A percentile compares a stretch with the other conserved stretches of the same genome.
phyloP scores from a whole-genome alignment of 2,888 invertebrate genomes.

The Oscheius sp. region DNA sequence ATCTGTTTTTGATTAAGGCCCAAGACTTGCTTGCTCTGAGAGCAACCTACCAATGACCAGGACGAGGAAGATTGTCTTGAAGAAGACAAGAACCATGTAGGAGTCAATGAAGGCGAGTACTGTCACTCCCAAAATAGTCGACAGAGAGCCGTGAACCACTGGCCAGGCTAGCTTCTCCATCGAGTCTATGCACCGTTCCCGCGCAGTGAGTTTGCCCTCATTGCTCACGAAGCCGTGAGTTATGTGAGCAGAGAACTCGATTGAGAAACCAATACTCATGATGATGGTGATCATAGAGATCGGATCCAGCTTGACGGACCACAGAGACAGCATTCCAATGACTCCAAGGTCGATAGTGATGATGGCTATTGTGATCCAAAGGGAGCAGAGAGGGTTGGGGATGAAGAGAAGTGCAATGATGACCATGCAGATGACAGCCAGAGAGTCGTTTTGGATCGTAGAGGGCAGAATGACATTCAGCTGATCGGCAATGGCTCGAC shows the following conservation, averaged over 20 bases:
- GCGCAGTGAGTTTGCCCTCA: conserved; percentile 78
- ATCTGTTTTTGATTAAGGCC: too few species aligned
- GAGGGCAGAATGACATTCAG: conserved; percentile 71
- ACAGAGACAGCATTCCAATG: conserved; percentile 93
- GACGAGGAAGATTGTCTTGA: conserved; percentile 95
- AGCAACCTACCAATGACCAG: conserved; percentile 58
- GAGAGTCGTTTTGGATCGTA: conserved; percentile 71
- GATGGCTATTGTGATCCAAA: conserved; percentile 91
- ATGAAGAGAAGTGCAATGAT: conserved; percentile 91
- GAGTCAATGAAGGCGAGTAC: conserved; percentile 89
- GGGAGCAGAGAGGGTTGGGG: conserved; percentile 89
- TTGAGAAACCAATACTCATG: conserved; percentile 78
- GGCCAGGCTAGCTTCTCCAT: conserved; percentile 73
- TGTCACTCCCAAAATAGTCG: conserved; percentile 89
- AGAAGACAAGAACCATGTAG: conserved; percentile 87
- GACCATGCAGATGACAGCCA: conserved; percentile 87
- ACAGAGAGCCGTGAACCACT: conserved; percentile 88
- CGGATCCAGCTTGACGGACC: conserved; percentile 85
- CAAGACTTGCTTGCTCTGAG: too few species aligned
- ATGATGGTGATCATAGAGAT: conserved; percentile 96
- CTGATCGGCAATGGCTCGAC: conserved; percentile 70
- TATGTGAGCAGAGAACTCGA: conserved; percentile 83
- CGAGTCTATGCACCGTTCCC: conserved; percentile 77
- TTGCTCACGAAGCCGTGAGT: conserved; percentile 95
- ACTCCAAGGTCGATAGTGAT: conserved; percentile 81